phyloP scores from a whole-genome alignment of 2,113 vertebrate genomes.

The Crotalus viridis region DNA sequence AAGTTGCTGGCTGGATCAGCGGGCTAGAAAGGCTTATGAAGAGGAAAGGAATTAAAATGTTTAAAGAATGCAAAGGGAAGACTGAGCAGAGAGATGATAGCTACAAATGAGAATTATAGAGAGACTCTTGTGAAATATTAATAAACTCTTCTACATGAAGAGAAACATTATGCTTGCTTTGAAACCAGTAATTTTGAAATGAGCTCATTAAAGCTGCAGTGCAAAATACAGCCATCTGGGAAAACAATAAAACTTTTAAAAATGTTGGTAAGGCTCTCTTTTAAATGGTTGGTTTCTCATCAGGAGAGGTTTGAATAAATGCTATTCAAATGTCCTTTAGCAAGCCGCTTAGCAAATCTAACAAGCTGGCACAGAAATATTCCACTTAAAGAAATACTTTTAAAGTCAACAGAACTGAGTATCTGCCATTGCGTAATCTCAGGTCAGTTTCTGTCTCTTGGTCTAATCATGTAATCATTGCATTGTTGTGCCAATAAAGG shows the following conservation, averaged over 20 bases:
- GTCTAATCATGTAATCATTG: not conserved
- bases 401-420: not conserved
- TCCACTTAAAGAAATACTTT: not conserved
- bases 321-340: not conserved
- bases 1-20: not conserved
- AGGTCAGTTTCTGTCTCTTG: not conserved
- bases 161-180: not conserved
- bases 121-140: not conserved
- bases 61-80: not conserved
- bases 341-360: not conserved
- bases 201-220: not conserved
- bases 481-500: not conserved
- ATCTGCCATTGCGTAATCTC: not conserved
- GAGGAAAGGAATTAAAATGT: not conserved
- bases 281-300: not conserved
- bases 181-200: not conserved
- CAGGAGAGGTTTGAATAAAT: not conserved
- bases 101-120: not conserved
- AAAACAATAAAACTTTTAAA: not conserved
- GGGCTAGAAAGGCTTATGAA: not conserved
- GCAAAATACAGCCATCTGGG: not conserved
- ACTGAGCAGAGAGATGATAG: not conserved
- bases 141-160: not conserved
- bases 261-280: not conserved
- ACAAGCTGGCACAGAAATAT: not conserved